Conservation (phyloP, 2,797 vertebrate genomes). For the Sebastolobus alascanus region DNA sequence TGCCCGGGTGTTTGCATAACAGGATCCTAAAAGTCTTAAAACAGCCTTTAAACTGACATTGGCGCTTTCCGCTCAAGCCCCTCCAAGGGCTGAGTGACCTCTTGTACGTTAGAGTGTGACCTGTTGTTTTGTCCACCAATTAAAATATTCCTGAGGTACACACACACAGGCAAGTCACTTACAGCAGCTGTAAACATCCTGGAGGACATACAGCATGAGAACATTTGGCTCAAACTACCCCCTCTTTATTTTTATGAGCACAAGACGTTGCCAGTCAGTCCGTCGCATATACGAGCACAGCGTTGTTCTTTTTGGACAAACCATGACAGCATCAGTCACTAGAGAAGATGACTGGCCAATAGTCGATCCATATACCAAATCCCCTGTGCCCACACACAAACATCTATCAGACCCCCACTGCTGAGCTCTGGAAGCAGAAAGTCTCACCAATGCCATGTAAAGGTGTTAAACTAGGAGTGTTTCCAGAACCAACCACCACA, state of each 20-base stretch:
- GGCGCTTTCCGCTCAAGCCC: slow-evolving; percentile 1
- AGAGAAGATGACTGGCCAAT: slow-evolving; percentile 27
- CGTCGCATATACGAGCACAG: slow-evolving; percentile 5
- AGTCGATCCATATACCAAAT: slow-evolving; percentile 42
- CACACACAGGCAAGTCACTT: slow-evolving; percentile 46
- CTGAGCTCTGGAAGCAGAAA: slow-evolving; percentile 49
- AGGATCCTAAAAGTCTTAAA: slow-evolving; percentile 41
- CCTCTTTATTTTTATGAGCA: slow-evolving; percentile 52
- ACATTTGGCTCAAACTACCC: slow-evolving; percentile 44
- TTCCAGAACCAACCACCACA: slow-evolving; percentile 79
- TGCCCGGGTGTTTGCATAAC: slow-evolving; percentile 18
- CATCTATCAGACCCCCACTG: slow-evolving; percentile 55
- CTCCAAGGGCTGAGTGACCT: slow-evolving; percentile 43
- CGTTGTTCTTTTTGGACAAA: slow-evolving; percentile 47
- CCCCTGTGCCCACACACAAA: slow-evolving; percentile 41
- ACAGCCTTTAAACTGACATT: slow-evolving; percentile 34
- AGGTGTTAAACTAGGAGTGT: slow-evolving; percentile 80
- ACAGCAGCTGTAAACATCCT: slow-evolving; percentile 56
- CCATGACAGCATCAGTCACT: slow-evolving; percentile 27
- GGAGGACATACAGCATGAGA: slow-evolving; percentile 37
- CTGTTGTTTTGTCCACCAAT: slow-evolving; percentile 56
- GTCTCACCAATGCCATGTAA: slow-evolving; percentile 63
- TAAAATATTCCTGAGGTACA: slow-evolving; percentile 59
- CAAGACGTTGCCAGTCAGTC: slow-evolving; percentile 43
- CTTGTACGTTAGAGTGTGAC: slow-evolving; percentile 37